phyloP scores from a whole-genome alignment of 2,797 vertebrate genomes.

The Rhinogobio ventralis region DNA sequence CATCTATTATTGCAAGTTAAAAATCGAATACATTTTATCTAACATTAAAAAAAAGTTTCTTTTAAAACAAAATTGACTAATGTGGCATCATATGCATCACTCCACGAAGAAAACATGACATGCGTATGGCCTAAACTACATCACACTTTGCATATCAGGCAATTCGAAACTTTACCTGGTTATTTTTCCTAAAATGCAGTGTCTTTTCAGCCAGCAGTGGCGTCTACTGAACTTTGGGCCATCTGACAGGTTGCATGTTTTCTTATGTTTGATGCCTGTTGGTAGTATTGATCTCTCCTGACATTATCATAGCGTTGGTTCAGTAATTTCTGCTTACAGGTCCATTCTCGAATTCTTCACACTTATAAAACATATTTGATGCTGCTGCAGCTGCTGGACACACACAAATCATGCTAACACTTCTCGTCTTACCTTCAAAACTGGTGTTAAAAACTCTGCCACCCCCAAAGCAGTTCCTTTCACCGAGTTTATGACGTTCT shows the following conservation, averaged over 20 bases:
- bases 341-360: not conserved
- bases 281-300: not conserved
- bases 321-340: not conserved
- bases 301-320: not conserved
- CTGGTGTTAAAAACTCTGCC: constrained; percentile 89
- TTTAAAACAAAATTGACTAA: not conserved
- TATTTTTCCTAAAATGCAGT: not conserved
- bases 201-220: not conserved
- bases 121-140: not conserved
- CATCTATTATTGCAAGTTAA: not conserved
- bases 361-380: not conserved
- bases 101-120: not conserved
- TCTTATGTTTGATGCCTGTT: not conserved
- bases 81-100: not conserved
- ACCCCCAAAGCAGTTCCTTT: constrained; percentile 88
- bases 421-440: constrained; percentile 78
- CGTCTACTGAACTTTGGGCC: constrained; percentile 14
- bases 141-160: no score
- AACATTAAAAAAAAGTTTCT: not conserved
- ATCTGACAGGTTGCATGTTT: constrained; percentile 24
- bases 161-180: not conserved
- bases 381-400: not conserved
- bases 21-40: not conserved
- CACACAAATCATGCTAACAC: constrained; percentile 24
- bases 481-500: constrained; percentile 89